Evolutionary conservation across 53 echinoderm and acorn worm genomes (phyloP), one percentile per base, ranked within the genome.

Genomic region (Arbacia lixula): DNA sequence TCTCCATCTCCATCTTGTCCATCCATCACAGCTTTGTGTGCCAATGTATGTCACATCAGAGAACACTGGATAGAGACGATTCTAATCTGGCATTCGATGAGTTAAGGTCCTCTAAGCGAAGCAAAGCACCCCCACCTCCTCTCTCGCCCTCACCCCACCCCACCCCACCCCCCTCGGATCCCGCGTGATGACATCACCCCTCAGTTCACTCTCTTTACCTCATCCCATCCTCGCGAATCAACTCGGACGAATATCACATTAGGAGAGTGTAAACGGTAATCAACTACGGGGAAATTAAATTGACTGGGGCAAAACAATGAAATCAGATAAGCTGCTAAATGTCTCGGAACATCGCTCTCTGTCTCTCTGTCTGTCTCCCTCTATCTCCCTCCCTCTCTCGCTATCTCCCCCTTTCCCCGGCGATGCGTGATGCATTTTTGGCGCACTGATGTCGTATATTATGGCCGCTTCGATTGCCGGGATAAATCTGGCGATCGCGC

Each of bases 401-500:
- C 27, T 41, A 71, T 46, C 39, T 71, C 43, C 43, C 26, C 25
- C 41, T 36, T 22, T 12, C 66, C 29, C 63, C 29, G 6, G 12
- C 29, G 2, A 5, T 27, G 41, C 49, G 41, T 43, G 46, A 40
- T 46, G 46, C 14, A 6, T 46, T 46, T 46, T 46, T 46, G 8
- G 6, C 14, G 6, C 46, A 6, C 46, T 10, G 14, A 46, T 46
- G 46, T 38, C 71, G 71, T 42, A 71, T 46, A 29, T 71, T 43
- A 49, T 29, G 71, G 41, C 29, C 22, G 39, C 71, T 71, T 40
- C 71, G 71, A 71, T 71, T 40, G n/a, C 20, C 71, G 42, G 16
- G 71, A 14, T 46, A 71, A 71, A 71, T 71, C 71, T 41, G 71
- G 28, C 30, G 71, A 71, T 71, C 6, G 46, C 24, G 43, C 71